phyloP scores from a whole-genome alignment of 37 sponge, comb jelly and placozoan species.

The Petrosia ficiformis region DNA sequence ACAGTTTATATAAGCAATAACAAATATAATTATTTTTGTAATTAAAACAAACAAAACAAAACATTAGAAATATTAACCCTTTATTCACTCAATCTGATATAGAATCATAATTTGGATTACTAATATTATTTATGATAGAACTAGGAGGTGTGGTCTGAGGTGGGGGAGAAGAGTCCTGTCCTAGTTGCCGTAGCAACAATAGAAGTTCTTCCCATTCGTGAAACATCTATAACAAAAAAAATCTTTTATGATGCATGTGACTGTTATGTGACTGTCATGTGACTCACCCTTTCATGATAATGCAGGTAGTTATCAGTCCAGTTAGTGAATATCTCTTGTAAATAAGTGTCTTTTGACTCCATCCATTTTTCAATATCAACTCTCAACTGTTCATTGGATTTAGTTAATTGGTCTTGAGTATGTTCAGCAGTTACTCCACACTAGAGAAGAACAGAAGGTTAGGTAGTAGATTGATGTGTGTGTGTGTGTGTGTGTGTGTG shows the following conservation, averaged over 20 bases:
- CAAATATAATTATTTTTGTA: too few species aligned
- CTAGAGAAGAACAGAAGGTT: conserved; percentile 18
- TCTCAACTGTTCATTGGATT: conserved; percentile 59
- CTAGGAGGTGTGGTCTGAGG: too few species aligned
- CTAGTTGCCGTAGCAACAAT: not conserved
- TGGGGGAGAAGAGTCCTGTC: too few species aligned
- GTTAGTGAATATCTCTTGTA: conserved; percentile 33
- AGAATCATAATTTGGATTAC: too few species aligned
- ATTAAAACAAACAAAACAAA: too few species aligned
- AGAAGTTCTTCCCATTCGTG: not conserved
- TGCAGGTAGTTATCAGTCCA: conserved; percentile 42
- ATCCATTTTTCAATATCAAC: conserved; percentile 81
- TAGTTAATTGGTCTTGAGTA: conserved; percentile 58
- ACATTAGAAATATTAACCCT: too few species aligned
- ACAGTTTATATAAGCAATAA: too few species aligned
- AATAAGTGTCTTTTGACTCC: conserved; percentile 46
- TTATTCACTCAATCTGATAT: too few species aligned
- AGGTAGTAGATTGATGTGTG: too few species aligned
- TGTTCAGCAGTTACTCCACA: conserved; percentile 35
- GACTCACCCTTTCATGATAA: conserved; percentile 76
- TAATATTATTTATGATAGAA: too few species aligned
- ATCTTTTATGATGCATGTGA: not conserved
- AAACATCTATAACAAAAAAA: not conserved
- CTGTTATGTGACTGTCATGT: not conserved
- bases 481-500: too few species aligned